Conservation (phyloP, 2,113 vertebrate genomes). For the Hipposideros armiger region DNA sequence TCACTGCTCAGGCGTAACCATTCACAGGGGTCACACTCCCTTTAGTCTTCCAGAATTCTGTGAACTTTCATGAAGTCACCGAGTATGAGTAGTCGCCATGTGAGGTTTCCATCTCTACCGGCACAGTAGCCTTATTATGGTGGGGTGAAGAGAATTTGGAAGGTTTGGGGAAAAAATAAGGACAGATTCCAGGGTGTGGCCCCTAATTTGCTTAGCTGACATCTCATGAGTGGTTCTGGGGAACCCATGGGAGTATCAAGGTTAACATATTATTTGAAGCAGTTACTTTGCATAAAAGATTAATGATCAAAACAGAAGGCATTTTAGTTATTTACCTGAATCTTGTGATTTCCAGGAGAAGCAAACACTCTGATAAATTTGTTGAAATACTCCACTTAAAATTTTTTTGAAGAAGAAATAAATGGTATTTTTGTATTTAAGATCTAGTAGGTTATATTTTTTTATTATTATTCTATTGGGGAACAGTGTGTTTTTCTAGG, state of each 20-base stretch:
- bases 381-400: not conserved
- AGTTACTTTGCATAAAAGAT: not conserved
- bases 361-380: constrained; percentile 37
- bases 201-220: not conserved
- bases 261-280: not conserved
- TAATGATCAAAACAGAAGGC: not conserved
- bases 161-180: not conserved
- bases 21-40: not conserved
- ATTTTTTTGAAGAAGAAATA: constrained; percentile 20
- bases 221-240: not conserved
- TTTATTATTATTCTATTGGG: too few species aligned
- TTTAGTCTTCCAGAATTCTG: not conserved
- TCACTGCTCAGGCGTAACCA: not conserved
- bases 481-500: too few species aligned
- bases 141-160: not conserved
- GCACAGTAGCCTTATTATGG: not conserved
- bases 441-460: not conserved
- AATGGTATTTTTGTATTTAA: constrained; percentile 8
- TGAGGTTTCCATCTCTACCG: not conserved
- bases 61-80: not conserved
- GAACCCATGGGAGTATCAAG: not conserved
- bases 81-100: not conserved
- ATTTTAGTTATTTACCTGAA: not conserved
- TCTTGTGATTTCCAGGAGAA: not conserved
- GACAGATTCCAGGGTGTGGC: not conserved